These are phyloP conservation scores for Grammomys dolichurus DNA, from an alignment of 2,113 vertebrate species.

Conservation along the genomic window DNA sequence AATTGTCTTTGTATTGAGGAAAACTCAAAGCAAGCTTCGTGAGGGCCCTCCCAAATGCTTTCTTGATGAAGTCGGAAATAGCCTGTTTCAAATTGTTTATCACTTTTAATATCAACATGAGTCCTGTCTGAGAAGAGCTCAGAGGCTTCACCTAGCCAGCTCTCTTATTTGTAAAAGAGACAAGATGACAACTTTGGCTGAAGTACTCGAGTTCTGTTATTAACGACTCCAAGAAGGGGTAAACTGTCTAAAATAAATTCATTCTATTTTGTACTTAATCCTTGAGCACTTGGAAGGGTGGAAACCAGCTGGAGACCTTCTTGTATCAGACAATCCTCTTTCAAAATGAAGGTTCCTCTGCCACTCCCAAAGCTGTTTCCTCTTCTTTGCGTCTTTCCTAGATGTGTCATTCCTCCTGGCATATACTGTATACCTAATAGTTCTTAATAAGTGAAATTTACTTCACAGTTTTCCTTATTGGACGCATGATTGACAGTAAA, in stretches of 20 bases:
- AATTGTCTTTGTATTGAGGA: slow-evolving; percentile 17
- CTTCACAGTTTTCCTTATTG: slow-evolving; percentile 13
- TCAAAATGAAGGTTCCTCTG: not conserved
- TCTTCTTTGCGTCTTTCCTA: not conserved
- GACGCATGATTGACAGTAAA: not conserved
- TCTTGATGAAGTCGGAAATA: slow-evolving; percentile 33
- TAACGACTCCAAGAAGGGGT: not conserved
- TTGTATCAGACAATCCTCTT: not conserved
- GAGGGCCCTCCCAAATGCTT: slow-evolving; percentile 3
- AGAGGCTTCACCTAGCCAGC: not conserved
- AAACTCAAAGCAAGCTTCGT: slow-evolving; percentile 5
- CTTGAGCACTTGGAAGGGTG: not conserved
- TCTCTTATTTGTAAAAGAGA: slow-evolving; percentile 18
- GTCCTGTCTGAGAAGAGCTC: slow-evolving; percentile 22
- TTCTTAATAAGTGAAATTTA: slow-evolving; percentile 22
- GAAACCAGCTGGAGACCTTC: not conserved
- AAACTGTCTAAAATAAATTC: not conserved
- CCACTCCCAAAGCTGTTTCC: not conserved
- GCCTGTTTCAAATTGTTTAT: not conserved
- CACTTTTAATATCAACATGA: slow-evolving; percentile 22
- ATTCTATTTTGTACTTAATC: not conserved
- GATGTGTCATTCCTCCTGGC: not conserved
- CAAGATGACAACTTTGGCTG: not conserved
- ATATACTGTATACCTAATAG: not conserved
- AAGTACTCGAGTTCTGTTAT: slow-evolving; percentile 45